phyloP scores from a whole-genome alignment of 2,797 vertebrate genomes.

The Rhabdophis nuchalis region DNA sequence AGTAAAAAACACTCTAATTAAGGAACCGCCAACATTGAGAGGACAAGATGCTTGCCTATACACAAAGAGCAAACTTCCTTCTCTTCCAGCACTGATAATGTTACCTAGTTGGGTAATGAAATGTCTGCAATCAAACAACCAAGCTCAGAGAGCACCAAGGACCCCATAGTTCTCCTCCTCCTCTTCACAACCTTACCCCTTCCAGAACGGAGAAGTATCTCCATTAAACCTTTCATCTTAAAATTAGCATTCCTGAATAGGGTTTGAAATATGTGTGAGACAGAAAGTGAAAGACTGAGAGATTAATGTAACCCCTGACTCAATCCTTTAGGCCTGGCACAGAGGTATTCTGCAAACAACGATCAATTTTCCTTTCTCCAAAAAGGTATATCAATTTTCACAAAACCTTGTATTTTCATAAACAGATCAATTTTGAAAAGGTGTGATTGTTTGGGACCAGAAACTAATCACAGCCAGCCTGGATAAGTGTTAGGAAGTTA shows the following conservation, averaged over 20 bases:
- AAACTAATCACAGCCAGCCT: background rate
- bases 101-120: too few relatives aligned
- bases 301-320: background rate
- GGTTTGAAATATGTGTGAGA: background rate
- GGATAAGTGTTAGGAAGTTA: background rate
- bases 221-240: background rate
- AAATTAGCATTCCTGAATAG: background rate
- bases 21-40: too few relatives aligned
- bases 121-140: too few relatives aligned
- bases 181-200: too few relatives aligned
- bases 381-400: background rate
- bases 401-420: background rate
- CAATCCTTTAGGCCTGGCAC: background rate
- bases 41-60: too few relatives aligned
- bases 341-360: background rate
- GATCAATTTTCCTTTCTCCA: background rate
- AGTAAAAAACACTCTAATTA: too few relatives aligned
- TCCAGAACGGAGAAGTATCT: background rate
- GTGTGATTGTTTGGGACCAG: background rate
- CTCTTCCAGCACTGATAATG: too few relatives aligned
- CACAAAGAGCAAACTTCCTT: too few relatives aligned
- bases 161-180: too few relatives aligned
- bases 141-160: too few relatives aligned
- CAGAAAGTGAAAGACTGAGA: background rate
- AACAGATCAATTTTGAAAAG: background rate